Conservation (phyloP, 2,888 invertebrate genomes). For the Bombylius discolor region DNA sequence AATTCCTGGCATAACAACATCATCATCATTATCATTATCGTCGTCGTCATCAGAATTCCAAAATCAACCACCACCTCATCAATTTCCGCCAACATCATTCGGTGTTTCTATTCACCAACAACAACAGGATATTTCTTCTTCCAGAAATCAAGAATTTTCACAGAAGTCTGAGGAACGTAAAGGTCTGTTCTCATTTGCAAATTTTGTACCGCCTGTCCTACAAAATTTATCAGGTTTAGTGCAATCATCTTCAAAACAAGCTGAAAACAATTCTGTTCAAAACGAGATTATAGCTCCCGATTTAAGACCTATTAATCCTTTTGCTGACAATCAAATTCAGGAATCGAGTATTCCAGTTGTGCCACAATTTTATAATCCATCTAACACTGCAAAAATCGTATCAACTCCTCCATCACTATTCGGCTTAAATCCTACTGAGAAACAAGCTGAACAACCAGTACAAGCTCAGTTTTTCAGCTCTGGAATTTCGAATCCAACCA, state of each 20-base stretch:
- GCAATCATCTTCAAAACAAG: conserved; percentile 27
- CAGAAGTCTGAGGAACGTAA: conserved; percentile 16
- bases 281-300: background rate
- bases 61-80: background rate
- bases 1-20: conserved; percentile 51
- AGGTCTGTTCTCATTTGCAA: conserved; percentile 29
- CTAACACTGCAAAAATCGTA: background rate
- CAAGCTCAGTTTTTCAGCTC: background rate
- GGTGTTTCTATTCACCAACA: background rate
- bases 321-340: background rate
- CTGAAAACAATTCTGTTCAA: conserved; percentile 11
- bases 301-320: background rate
- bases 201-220: conserved; percentile 22
- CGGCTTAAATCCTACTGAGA: background rate
- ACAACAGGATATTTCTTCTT: background rate
- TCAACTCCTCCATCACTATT: background rate
- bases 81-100: background rate
- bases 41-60: background rate
- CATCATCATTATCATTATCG: background rate
- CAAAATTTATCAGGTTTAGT: conserved; percentile 32
- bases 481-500: too few relatives aligned
- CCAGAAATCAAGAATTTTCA: conserved; percentile 9
- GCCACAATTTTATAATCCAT: background rate
- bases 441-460: background rate
- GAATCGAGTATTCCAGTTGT: background rate